Evolutionary conservation across 2,888 invertebrate species (phyloP).

Genomic region (Synergus laeviventris): DNA sequence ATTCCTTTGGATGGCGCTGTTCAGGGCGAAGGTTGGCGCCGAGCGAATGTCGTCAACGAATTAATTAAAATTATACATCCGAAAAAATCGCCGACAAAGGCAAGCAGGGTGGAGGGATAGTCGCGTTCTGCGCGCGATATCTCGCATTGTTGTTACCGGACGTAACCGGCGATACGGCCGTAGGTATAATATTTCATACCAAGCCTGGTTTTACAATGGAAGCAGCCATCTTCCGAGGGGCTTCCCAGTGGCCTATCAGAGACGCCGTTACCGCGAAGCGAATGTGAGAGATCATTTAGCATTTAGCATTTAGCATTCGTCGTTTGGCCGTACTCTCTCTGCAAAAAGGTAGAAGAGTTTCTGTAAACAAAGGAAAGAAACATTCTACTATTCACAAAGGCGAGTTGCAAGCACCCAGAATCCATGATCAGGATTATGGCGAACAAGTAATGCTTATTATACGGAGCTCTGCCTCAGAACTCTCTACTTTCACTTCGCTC

Average conservation of each 20-base stretch:
- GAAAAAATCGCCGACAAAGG: slow-evolving; percentile 62
- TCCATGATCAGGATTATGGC: slow-evolving; percentile 71
- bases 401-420: slow-evolving; percentile 60
- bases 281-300: slow-evolving; percentile 39
- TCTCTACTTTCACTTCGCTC: not conserved
- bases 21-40: slow-evolving; percentile 28
- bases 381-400: slow-evolving; percentile 62
- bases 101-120: slow-evolving; percentile 14
- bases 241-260: slow-evolving; percentile 56
- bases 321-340: slow-evolving; percentile 54
- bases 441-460: slow-evolving; percentile 68
- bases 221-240: slow-evolving; percentile 63
- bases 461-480: slow-evolving; percentile 52
- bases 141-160: slow-evolving; percentile 58
- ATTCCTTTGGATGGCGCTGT: slow-evolving; percentile 33
- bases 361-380: slow-evolving; percentile 60
- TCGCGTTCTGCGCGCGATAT: slow-evolving; percentile 54
- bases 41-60: slow-evolving; percentile 51
- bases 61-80: slow-evolving; percentile 66
- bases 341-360: slow-evolving; percentile 54
- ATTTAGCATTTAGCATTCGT: slow-evolving; percentile 66
- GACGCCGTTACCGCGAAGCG: slow-evolving; percentile 36
- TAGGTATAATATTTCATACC: slow-evolving; percentile 69
- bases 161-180: slow-evolving; percentile 64
- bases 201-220: slow-evolving; percentile 55